These are phyloP conservation scores for Fratercula arctica DNA, from an alignment of 2,797 vertebrate species.

Conservation along the genomic window DNA sequence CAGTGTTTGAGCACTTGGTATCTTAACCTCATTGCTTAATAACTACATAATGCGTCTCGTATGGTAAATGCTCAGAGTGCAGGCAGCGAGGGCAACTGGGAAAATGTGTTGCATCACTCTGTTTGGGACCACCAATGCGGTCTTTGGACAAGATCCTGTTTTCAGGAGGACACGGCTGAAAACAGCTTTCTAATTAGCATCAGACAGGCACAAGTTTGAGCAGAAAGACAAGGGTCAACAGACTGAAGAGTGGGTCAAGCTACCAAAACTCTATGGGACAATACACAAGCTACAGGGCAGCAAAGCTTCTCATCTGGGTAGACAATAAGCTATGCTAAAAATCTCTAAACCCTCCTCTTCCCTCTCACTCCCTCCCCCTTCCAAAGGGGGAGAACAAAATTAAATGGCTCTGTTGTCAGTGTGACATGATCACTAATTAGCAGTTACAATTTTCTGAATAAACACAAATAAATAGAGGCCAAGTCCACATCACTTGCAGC, in stretches of 20 bases:
- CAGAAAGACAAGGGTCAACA: constrained; percentile 74
- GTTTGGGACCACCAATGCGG: constrained; percentile 76
- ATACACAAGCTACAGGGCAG: constrained; percentile 64
- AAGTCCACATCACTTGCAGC: constrained; percentile 35
- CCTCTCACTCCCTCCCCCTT: neutral
- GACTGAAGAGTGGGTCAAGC: constrained; percentile 73
- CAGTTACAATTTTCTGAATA: constrained; percentile 65
- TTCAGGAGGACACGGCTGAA: constrained; percentile 70
- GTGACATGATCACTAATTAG: constrained; percentile 61
- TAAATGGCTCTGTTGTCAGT: constrained; percentile 53
- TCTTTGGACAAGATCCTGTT: constrained; percentile 51
- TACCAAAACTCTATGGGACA: constrained; percentile 62
- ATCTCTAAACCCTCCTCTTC: neutral
- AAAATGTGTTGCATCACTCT: neutral
- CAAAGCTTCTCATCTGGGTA: constrained; percentile 3
- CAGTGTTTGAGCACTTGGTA: neutral
- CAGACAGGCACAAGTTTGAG: constrained; percentile 76
- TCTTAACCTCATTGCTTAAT: neutral
- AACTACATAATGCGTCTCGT: neutral
- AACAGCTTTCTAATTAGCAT: constrained; percentile 83
- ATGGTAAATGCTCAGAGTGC: constrained; percentile 22
- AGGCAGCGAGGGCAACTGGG: constrained; percentile 27
- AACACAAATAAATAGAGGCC: constrained; percentile 64
- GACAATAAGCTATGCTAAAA: constrained; percentile 26
- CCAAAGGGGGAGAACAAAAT: constrained; percentile 18